phyloP scores from a whole-genome alignment of 2,888 invertebrate species.

The Cylloceria caligata region DNA sequence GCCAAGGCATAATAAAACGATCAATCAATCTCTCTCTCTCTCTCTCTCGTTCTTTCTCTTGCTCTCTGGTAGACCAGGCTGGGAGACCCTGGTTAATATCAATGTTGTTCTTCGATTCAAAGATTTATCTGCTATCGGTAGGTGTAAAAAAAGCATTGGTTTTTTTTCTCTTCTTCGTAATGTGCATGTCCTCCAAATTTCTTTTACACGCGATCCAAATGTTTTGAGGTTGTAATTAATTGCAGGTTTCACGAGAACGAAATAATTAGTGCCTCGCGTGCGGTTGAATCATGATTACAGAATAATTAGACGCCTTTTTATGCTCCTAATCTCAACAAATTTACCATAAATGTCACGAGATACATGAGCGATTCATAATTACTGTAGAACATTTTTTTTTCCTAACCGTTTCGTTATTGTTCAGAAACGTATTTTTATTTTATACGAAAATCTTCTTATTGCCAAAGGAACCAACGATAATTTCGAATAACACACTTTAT shows the following conservation, averaged over 20 bases:
- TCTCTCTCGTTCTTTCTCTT: no score
- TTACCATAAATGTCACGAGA: background rate
- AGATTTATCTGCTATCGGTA: background rate
- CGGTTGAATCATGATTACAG: background rate
- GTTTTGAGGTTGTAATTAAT: background rate
- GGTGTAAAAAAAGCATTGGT: background rate
- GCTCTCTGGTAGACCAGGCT: no score
- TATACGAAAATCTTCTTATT: no score
- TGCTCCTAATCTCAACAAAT: background rate
- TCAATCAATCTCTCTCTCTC: no score
- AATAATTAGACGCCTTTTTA: background rate
- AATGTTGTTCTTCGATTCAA: no score
- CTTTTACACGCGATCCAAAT: background rate
- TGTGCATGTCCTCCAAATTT: background rate
- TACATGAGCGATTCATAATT: background rate
- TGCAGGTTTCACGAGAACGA: background rate
- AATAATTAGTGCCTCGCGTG: background rate
- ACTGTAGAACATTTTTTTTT: background rate
- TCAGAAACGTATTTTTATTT: no score
- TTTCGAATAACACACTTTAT: no score
- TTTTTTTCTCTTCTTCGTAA: background rate
- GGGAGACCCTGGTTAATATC: no score
- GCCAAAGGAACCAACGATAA: no score
- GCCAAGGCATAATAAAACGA: no score
- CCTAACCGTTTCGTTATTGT: no score